A percentile compares a stretch with the other conserved stretches of the same genome.
Evolutionary conservation across 1,140 invertebrate genomes (phyloP).

Genomic region (Drosophila setifemur): DNA sequence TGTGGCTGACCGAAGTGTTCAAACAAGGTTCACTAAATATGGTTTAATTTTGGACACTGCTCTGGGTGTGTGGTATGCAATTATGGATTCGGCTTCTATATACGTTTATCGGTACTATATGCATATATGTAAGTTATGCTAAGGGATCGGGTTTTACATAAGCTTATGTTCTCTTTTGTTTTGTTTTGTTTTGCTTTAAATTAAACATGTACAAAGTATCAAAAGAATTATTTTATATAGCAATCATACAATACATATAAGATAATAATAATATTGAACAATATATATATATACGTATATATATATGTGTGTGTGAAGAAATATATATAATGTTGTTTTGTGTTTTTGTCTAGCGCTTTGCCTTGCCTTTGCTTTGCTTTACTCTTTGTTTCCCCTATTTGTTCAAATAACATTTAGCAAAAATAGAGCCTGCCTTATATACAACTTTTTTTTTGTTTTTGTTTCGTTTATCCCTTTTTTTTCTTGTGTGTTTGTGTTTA

Average conservation of each 20-base stretch:
- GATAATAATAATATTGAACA: constrained; percentile 77
- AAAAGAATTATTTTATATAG: constrained; percentile 77
- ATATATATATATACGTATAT: constrained; percentile 61
- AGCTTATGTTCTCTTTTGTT: constrained; percentile 27
- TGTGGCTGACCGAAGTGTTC: constrained; percentile 25
- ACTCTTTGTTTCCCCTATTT: constrained; percentile 68
- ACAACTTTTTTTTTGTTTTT: constrained; percentile 52
- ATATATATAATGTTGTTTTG: constrained; percentile 48
- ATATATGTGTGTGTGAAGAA: constrained; percentile 39
- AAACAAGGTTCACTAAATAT: constrained; percentile 58
- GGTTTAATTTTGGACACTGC: constrained; percentile 17
- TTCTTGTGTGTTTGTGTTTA: constrained; percentile 33
- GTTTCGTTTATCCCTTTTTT: constrained; percentile 22
- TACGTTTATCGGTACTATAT: constrained; percentile 55
- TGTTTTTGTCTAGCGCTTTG: constrained; percentile 66
- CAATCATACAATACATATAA: constrained; percentile 77
- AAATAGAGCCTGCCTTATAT: constrained; percentile 79
- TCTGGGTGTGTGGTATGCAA: constrained; percentile 20
- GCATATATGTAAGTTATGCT: constrained; percentile 60
- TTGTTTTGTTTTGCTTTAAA: constrained; percentile 54
- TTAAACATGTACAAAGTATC: constrained; percentile 79
- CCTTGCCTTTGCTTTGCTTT: constrained; percentile 69
- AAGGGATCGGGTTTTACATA: constrained; percentile 36
- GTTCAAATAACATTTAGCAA: constrained; percentile 81
- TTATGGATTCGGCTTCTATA: constrained; percentile 44